A percentile compares a stretch with the other conserved stretches of the same genome.
These are phyloP conservation scores for Poeciliopsis turneri DNA, from an alignment of 2,797 vertebrate species.

Conservation along the genomic window DNA sequence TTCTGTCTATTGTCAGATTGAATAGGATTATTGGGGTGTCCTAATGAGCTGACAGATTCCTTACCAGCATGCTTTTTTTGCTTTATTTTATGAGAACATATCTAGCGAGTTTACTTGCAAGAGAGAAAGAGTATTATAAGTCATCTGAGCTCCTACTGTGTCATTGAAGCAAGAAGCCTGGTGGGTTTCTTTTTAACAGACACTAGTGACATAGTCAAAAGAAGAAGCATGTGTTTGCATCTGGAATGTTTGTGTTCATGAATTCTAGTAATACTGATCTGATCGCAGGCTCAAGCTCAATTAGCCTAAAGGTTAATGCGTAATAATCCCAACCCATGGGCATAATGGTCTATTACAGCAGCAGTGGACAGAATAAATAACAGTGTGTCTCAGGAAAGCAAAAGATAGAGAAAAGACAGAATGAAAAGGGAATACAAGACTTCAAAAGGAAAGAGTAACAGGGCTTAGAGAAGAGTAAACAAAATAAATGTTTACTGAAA, in stretches of 20 bases:
- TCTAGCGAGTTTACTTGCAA: constrained; percentile 40
- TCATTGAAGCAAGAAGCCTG: constrained; percentile 48
- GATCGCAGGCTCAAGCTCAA: constrained; percentile 74
- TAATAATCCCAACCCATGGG: constrained; percentile 77
- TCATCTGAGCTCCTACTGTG: constrained; percentile 54
- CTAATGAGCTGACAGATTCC: not conserved
- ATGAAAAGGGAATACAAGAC: not conserved
- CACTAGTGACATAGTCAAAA: constrained; percentile 65
- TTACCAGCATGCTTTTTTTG: not conserved
- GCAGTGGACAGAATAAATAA: constrained; percentile 73
- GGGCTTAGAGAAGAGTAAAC: not conserved
- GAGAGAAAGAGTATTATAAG: constrained; percentile 64
- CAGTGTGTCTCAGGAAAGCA: constrained; percentile 41
- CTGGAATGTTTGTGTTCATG: constrained; percentile 53
- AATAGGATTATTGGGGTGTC: not conserved
- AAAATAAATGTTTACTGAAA: constrained; percentile 9
- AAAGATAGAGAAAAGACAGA: constrained; percentile 15
- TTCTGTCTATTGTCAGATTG: too few relatives aligned
- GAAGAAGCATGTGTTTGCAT: constrained; percentile 32
- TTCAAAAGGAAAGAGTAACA: not conserved
- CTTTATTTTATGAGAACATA: not conserved
- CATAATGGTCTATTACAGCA: constrained; percentile 77
- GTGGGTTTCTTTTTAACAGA: constrained; percentile 56
- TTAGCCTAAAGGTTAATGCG: constrained; percentile 79
- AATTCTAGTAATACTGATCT: constrained; percentile 73